phyloP scores from a whole-genome alignment of 2,888 invertebrate species.

The Parapristionchus giblindavisi region DNA sequence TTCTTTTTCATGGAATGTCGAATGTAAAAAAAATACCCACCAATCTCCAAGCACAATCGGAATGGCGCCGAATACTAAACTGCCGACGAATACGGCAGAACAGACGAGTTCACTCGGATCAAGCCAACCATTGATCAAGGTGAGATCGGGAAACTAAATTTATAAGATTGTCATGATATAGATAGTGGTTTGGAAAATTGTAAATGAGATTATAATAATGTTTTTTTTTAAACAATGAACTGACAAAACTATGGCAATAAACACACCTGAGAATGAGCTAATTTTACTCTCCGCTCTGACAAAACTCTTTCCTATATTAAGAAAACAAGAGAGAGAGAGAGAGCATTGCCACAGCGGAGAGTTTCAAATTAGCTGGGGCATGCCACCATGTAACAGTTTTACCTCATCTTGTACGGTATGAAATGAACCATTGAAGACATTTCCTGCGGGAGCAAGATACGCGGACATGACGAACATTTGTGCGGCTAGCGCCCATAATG shows the following conservation, averaged over 20 bases:
- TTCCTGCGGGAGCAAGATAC: constrained; percentile 21
- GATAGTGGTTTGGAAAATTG: no score
- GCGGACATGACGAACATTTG: constrained; percentile 32
- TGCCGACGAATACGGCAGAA: constrained; percentile 22
- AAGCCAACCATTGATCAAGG: constrained; percentile 5
- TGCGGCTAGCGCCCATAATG: constrained; percentile 22
- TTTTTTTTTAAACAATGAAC: no score
- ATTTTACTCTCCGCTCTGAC: no score
- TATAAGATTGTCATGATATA: no score
- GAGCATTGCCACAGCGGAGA: background rate
- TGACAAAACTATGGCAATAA: no score
- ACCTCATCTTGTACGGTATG: constrained; percentile 21
- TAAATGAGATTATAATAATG: no score
- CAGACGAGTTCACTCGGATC: constrained; percentile 22
- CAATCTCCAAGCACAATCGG: constrained; percentile 21
- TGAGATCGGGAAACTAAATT: constrained; percentile 9
- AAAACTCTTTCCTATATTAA: no score
- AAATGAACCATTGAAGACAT: background rate
- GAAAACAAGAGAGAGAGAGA: no score
- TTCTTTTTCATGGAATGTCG: background rate
- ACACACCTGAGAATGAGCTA: no score
- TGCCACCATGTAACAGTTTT: background rate
- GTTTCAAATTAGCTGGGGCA: background rate
- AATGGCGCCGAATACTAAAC: background rate
- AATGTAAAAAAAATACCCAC: constrained; percentile 5